These are phyloP conservation scores for Eurypyga helias DNA, from an alignment of 2,113 vertebrate species.

Conservation along the genomic window DNA sequence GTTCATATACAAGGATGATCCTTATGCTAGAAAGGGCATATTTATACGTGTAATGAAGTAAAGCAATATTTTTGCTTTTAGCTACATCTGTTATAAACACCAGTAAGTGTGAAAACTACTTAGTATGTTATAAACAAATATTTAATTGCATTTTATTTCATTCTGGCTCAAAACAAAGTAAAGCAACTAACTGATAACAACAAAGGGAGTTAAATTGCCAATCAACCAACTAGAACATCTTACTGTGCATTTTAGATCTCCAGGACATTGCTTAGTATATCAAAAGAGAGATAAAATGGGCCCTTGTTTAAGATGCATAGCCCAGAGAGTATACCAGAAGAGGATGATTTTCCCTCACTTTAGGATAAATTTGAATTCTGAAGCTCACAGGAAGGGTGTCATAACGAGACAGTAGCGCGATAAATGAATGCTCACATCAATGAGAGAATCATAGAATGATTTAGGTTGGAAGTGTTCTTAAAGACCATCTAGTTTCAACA, in stretches of 20 bases:
- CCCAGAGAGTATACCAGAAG: not conserved
- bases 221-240: not conserved
- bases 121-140: not conserved
- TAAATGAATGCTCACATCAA: not conserved
- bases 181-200: not conserved
- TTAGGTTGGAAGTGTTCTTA: too few species aligned
- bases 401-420: not conserved
- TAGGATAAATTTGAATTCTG: not conserved
- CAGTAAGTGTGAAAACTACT: not conserved
- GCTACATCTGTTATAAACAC: not conserved
- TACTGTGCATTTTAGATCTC: not conserved
- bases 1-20: not conserved
- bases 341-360: not conserved
- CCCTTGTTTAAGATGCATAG: not conserved
- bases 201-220: not conserved
- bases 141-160: not conserved
- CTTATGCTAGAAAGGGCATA: not conserved
- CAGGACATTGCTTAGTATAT: not conserved
- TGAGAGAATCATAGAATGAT: too few species aligned
- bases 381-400: not conserved
- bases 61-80: not conserved
- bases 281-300: not conserved
- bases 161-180: not conserved
- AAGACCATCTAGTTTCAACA: too few species aligned
- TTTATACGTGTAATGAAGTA: not conserved